Percentiles rank a stretch among this genome's conserved stretches.
These are phyloP conservation scores for Rhinogobio ventralis DNA, from an alignment of 2,797 vertebrate genomes.

Conservation along the genomic window DNA sequence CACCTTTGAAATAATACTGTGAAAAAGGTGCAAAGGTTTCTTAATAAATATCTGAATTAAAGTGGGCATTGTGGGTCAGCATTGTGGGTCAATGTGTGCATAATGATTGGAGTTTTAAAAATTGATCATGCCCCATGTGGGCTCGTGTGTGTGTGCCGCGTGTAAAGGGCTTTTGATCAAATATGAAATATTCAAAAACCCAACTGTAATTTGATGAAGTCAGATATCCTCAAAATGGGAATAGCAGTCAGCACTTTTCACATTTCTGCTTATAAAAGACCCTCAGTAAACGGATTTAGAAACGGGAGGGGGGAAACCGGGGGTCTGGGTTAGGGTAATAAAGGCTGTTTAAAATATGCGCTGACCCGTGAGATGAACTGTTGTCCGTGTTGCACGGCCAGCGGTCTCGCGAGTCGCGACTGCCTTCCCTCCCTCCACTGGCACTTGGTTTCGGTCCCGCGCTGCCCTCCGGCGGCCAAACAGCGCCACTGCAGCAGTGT, in stretches of 20 bases:
- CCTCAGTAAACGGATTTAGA: conserved; percentile 80
- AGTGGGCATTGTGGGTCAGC: conserved; percentile 38
- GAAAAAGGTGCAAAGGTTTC: conserved; percentile 33
- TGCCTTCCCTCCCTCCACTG: conserved; percentile 81
- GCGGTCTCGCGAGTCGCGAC: conserved; percentile 77
- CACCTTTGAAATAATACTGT: conserved; percentile 39
- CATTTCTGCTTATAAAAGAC: conserved; percentile 84
- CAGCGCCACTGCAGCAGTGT: conserved; percentile 81
- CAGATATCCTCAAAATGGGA: conserved; percentile 89
- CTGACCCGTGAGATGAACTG: conserved; percentile 93
- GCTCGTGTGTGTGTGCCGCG: conserved; percentile 1
- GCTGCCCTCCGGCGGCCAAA: conserved; percentile 93
- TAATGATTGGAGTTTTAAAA: conserved; percentile 48
- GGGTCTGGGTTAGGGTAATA: conserved; percentile 85
- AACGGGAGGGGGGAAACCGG: conserved; percentile 79
- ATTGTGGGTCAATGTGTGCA: conserved; percentile 43
- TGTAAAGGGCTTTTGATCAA: conserved; percentile 80
- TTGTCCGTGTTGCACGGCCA: conserved; percentile 84
- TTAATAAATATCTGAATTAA: conserved; percentile 41
- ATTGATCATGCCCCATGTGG: conserved; percentile 27
- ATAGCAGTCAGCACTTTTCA: conserved; percentile 90
- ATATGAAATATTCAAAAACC: conserved; percentile 92
- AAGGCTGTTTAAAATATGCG: conserved; percentile 81
- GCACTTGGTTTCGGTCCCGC: conserved; percentile 83
- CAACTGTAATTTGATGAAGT: conserved; percentile 93